phyloP scores from a whole-genome alignment of 2,888 invertebrate species.

The Meiosimyza decipiens region DNA sequence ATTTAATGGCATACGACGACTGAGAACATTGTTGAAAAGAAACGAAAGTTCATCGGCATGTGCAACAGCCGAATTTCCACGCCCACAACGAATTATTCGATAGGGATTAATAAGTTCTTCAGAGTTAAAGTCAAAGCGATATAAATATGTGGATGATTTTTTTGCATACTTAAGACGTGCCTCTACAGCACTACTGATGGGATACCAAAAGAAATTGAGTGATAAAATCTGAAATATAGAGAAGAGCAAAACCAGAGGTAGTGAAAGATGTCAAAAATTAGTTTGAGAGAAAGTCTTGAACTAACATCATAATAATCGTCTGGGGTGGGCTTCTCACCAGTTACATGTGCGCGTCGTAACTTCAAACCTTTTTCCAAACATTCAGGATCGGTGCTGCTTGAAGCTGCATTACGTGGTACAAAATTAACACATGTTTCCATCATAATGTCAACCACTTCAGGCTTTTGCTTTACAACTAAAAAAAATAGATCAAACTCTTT shows the following conservation, averaged over 20 bases:
- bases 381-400: constrained; percentile 38
- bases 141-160: constrained; percentile 50
- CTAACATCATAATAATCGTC: constrained; percentile 45
- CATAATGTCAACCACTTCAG: neutral
- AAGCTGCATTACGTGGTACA: constrained; percentile 43
- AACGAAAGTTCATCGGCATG: constrained; percentile 53
- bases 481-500: constrained; percentile 3
- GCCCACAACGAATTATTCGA: constrained; percentile 45
- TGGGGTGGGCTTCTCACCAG: constrained; percentile 41
- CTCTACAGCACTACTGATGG: constrained; percentile 35
- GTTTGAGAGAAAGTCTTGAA: neutral
- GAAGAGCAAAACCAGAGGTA: neutral
- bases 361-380: constrained; percentile 44
- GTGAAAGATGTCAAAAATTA: neutral
- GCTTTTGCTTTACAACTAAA: constrained; percentile 35
- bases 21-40: constrained; percentile 47
- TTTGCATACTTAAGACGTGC: constrained; percentile 34
- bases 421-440: constrained; percentile 40
- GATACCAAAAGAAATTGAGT: constrained; percentile 51
- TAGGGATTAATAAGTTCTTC: constrained; percentile 50
- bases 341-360: constrained; percentile 45
- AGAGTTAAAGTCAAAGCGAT: constrained; percentile 54
- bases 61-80: constrained; percentile 45
- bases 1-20: constrained; percentile 40
- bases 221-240: constrained; percentile 46